phyloP scores from a whole-genome alignment of 2,797 vertebrate genomes.

The Micropoecilia bifurca region DNA sequence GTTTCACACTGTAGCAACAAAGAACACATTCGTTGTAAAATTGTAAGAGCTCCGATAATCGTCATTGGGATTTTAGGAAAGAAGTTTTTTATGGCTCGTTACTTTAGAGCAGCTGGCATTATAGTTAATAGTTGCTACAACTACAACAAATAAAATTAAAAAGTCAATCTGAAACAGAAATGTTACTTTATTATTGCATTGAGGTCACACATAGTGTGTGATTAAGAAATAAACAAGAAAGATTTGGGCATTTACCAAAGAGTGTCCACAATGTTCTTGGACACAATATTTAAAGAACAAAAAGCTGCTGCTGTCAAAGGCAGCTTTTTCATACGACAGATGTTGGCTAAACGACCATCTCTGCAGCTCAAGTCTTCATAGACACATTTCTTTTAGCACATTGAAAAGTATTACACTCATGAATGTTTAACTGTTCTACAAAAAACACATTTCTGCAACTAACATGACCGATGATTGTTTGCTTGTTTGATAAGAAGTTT shows the following conservation, averaged over 20 bases:
- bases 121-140: neutral
- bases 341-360: neutral
- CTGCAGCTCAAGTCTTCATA: neutral
- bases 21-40: constrained; percentile 24
- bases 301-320: neutral
- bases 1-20: constrained; percentile 38
- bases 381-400: neutral
- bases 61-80: neutral
- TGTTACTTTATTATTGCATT: neutral
- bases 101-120: neutral
- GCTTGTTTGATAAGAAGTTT: neutral
- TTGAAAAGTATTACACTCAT: neutral
- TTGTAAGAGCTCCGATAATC: constrained; percentile 12
- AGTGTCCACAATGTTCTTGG: neutral
- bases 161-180: neutral
- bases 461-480: neutral
- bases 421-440: neutral
- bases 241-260: neutral
- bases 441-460: neutral
- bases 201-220: neutral
- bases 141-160: neutral
- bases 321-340: neutral
- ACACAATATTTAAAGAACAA: neutral
- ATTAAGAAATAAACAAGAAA: neutral
- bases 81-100: neutral